A percentile compares a stretch with the other conserved stretches of the same genome.
Conservation (phyloP, 2,888 invertebrate species). For the Orgyia antiqua region DNA sequence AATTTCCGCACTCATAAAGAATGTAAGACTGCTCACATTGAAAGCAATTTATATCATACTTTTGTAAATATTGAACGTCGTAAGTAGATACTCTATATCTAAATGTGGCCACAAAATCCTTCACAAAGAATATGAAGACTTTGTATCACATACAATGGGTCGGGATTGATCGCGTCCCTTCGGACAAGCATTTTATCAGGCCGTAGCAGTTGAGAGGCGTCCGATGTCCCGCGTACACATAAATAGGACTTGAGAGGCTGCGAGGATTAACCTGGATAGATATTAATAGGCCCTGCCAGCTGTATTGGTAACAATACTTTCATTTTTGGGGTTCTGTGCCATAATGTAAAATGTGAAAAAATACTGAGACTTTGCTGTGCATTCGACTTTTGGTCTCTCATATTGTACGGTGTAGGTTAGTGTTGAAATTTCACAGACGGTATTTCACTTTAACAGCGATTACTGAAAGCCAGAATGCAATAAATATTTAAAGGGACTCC, state of each 20-base stretch:
- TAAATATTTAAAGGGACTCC: too few species aligned
- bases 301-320: slow-evolving; percentile 12
- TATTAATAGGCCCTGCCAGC: slow-evolving; percentile 23
- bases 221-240: slow-evolving; percentile 32
- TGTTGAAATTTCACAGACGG: too few species aligned
- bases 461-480: too few species aligned
- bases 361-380: too few species aligned
- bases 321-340: slow-evolving; percentile 3
- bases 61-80: slow-evolving; percentile 2
- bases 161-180: slow-evolving; percentile 41
- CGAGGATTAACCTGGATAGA: slow-evolving; percentile 36
- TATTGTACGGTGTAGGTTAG: too few species aligned
- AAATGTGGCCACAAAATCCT: slow-evolving; percentile 20
- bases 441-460: too few species aligned
- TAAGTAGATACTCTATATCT: slow-evolving; percentile 22
- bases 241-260: slow-evolving; percentile 31
- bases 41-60: slow-evolving; percentile 5
- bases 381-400: too few species aligned
- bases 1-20: background rate
- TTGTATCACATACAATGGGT: slow-evolving; percentile 41
- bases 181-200: slow-evolving; percentile 45
- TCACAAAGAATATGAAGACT: slow-evolving; percentile 35
- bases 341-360: background rate
- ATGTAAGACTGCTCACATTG: background rate
- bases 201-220: slow-evolving; percentile 39